Evolutionary conservation across 2,888 invertebrate genomes (phyloP).

Genomic region (Monoplex corrugatus): DNA sequence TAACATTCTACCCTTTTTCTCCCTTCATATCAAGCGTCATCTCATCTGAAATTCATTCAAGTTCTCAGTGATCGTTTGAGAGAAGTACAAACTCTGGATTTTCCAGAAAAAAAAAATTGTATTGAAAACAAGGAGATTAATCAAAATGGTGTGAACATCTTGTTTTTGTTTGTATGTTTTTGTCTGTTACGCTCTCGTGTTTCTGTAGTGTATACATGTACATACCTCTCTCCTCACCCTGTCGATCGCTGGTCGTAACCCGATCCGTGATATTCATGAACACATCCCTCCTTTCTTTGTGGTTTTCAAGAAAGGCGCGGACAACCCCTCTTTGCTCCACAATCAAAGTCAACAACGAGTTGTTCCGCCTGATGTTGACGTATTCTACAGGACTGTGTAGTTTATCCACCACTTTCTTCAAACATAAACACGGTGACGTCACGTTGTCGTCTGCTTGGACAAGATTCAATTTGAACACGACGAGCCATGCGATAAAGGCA

Average conservation of each 20-base stretch:
- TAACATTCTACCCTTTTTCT: no score
- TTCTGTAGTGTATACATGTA: not conserved
- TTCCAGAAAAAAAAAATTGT: no score
- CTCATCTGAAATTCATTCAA: no score
- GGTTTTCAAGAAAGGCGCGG: conserved; percentile 46
- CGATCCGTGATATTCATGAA: conserved; percentile 61
- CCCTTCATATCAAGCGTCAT: no score
- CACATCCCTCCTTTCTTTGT: conserved; percentile 37
- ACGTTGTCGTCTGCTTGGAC: not conserved
- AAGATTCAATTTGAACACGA: not conserved
- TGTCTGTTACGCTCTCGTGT: no score
- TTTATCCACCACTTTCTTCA: conserved; percentile 54
- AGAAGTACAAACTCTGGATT: no score
- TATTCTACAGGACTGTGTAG: conserved; percentile 58
- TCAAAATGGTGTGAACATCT: no score
- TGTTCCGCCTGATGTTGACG: conserved; percentile 2
- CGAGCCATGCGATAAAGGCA: not conserved
- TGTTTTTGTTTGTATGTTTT: no score
- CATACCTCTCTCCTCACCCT: conserved; percentile 52
- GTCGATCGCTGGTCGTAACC: conserved; percentile 46
- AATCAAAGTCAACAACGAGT: conserved; percentile 52
- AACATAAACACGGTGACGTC: conserved; percentile 59
- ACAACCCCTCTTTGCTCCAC: conserved; percentile 65
- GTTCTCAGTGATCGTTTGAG: no score
- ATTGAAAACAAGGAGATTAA: no score